Evolutionary conservation across 2,888 invertebrate species (phyloP).

Genomic region (Leistus spinibarbis): DNA sequence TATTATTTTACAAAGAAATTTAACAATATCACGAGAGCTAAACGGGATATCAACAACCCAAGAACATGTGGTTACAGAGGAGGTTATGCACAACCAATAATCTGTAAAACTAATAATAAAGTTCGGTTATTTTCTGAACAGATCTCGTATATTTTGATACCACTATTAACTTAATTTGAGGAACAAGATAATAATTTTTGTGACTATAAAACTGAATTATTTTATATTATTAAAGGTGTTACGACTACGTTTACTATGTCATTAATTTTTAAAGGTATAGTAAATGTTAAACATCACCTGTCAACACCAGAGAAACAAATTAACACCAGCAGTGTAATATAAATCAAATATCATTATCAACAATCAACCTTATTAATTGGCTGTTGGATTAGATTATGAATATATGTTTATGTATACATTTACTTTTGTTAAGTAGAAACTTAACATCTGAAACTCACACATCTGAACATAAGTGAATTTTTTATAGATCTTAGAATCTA

Average conservation of each 20-base stretch:
- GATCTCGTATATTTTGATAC: neutral
- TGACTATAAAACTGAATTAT: neutral
- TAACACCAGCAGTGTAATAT: neutral
- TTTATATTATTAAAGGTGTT: neutral
- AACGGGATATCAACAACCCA: too few relatives aligned
- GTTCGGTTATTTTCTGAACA: too few relatives aligned
- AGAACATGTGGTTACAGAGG: too few relatives aligned
- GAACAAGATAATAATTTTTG: neutral
- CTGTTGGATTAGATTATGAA: neutral
- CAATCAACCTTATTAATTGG: neutral
- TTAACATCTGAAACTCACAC: too few relatives aligned
- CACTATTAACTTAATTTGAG: neutral
- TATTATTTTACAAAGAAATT: too few relatives aligned
- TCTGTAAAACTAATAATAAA: too few relatives aligned
- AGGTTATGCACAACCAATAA: too few relatives aligned
- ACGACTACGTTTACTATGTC: neutral
- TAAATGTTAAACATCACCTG: neutral
- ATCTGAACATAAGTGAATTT: too few relatives aligned
- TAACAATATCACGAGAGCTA: too few relatives aligned
- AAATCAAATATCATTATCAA: neutral
- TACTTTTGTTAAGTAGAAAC: too few relatives aligned
- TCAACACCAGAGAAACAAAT: neutral
- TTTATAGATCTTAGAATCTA: too few relatives aligned
- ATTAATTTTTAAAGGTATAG: neutral
- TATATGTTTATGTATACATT: too few relatives aligned